Evolutionary conservation across 2,888 invertebrate genomes (phyloP).

Genomic region (Caenorhabditis sp.): DNA sequence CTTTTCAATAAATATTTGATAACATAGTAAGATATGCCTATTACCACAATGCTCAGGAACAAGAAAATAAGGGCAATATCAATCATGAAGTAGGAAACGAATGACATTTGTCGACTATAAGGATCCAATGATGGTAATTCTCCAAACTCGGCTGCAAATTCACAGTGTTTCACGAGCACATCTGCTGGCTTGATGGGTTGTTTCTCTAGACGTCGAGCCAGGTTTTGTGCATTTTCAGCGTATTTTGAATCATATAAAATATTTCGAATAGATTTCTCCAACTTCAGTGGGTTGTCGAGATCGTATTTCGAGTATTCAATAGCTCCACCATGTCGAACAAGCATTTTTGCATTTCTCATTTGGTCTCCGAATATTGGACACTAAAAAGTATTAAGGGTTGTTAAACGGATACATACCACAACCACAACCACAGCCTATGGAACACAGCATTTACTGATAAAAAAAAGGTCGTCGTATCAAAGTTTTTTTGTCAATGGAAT

Average conservation of each 20-base stretch:
- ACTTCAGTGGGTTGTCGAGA: constrained; percentile 3
- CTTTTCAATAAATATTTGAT: no score
- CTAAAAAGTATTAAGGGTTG: no score
- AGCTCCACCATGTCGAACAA: constrained; percentile 29
- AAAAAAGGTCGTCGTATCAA: no score
- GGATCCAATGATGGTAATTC: constrained; percentile 23
- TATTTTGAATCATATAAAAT: constrained; percentile 1
- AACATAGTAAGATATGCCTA: no score
- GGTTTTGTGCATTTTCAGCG: constrained; percentile 3
- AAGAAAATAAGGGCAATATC: constrained; percentile 2
- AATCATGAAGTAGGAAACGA: constrained; percentile 21
- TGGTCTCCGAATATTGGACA: constrained; percentile 47
- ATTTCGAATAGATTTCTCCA: not conserved
- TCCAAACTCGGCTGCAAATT: constrained; percentile 25
- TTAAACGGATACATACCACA: no score
- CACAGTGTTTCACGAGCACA: constrained; percentile 18
- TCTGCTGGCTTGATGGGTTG: constrained; percentile 23
- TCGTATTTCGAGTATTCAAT: constrained; percentile 38
- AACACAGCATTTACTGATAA: no score
- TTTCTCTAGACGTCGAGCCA: constrained; percentile 7
- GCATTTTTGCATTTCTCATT: constrained; percentile 42
- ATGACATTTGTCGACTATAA: constrained; percentile 20
- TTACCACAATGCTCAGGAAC: no score
- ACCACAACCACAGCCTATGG: no score
- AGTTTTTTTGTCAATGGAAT: no score